These are phyloP conservation scores for Cheilosia variabilis DNA, from an alignment of 2,888 invertebrate genomes.

Conservation along the genomic window DNA sequence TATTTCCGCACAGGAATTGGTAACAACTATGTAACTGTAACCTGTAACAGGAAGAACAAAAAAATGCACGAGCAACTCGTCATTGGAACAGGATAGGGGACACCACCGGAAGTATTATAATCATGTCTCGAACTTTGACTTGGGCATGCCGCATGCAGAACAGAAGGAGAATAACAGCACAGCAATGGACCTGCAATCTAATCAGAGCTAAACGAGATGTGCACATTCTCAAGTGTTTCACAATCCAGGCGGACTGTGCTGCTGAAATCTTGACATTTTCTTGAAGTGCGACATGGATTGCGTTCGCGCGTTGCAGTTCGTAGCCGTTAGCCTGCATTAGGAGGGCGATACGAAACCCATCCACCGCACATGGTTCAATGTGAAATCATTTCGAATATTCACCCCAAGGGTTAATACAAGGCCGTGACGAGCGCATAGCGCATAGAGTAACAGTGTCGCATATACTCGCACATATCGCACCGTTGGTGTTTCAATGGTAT, in stretches of 20 bases:
- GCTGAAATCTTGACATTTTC: constrained; percentile 62
- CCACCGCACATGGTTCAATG: constrained; percentile 11
- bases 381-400: constrained; percentile 58
- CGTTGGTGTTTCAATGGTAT: constrained; percentile 26
- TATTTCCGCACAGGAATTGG: constrained; percentile 71
- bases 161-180: neutral
- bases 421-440: constrained; percentile 35
- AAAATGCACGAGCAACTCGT: neutral
- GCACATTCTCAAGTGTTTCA: constrained; percentile 58
- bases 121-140: constrained; percentile 54
- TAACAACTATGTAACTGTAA: constrained; percentile 46
- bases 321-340: constrained; percentile 45
- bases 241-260: constrained; percentile 37
- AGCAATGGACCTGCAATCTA: constrained; percentile 28
- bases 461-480: constrained; percentile 13
- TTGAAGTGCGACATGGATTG: constrained; percentile 61
- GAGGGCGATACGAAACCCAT: constrained; percentile 34
- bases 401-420: constrained; percentile 58
- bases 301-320: constrained; percentile 42
- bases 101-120: constrained; percentile 36
- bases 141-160: constrained; percentile 16
- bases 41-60: constrained; percentile 14
- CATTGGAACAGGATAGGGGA: constrained; percentile 1
- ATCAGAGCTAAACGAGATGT: constrained; percentile 63
- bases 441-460: constrained; percentile 33